These are phyloP conservation scores for Gallinago stenura DNA, from an alignment of 2,797 vertebrate species.

Conservation along the genomic window DNA sequence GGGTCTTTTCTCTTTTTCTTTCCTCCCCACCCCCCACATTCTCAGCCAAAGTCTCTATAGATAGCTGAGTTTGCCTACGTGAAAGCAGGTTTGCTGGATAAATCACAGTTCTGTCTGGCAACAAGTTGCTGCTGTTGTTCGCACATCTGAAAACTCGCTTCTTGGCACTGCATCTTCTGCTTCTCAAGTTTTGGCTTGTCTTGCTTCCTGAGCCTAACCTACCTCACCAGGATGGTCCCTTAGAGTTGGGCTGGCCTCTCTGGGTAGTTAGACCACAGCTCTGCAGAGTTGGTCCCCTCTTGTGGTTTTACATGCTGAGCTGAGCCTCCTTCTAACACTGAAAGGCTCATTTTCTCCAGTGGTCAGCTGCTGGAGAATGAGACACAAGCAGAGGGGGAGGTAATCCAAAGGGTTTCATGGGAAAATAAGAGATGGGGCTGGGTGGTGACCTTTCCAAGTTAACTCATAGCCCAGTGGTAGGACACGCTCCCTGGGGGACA, in stretches of 20 bases:
- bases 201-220: background rate
- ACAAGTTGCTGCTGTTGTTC: background rate
- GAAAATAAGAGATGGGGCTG: background rate
- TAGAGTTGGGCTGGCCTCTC: background rate
- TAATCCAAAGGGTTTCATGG: background rate
- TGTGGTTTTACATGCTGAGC: background rate
- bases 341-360: background rate
- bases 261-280: background rate
- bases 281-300: background rate
- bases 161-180: background rate
- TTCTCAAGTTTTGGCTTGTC: background rate
- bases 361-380: background rate
- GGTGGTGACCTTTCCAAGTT: accelerated
- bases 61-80: background rate
- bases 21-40: background rate
- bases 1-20: background rate
- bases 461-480: background rate
- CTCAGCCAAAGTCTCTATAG: background rate
- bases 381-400: background rate
- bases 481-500: background rate
- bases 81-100: background rate
- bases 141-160: background rate
- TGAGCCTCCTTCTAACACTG: background rate
- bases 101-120: background rate
- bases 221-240: accelerated